Evolutionary conservation across 2,113 vertebrate species (phyloP).

Genomic region (Oplegnathus fasciatus): DNA sequence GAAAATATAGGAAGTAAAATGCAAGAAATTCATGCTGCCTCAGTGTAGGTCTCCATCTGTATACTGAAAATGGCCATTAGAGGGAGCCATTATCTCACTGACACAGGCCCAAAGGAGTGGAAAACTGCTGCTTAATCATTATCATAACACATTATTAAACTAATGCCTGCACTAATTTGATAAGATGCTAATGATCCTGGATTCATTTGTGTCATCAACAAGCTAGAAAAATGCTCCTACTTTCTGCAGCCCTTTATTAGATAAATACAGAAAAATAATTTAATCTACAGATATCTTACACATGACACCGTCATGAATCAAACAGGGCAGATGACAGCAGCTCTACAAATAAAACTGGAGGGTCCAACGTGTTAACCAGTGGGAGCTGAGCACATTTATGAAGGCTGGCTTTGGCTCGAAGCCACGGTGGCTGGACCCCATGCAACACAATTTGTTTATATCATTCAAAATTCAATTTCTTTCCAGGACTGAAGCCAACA

Average conservation of each 20-base stretch:
- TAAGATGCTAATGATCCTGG: constrained; percentile 3
- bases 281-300: constrained; percentile 29
- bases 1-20: neutral
- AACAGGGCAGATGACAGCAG: constrained; percentile 57
- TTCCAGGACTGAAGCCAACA: constrained; percentile 81
- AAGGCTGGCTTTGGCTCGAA: constrained; percentile 57
- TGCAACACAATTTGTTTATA: constrained; percentile 80
- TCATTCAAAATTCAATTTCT: constrained; percentile 85
- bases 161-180: constrained; percentile 20
- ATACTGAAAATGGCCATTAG: constrained; percentile 56
- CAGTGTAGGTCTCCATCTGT: neutral
- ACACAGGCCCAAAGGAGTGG: neutral
- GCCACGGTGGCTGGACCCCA: constrained; percentile 60
- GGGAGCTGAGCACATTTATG: constrained; percentile 46
- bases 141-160: constrained; percentile 4
- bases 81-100: constrained; percentile 67
- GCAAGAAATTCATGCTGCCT: neutral
- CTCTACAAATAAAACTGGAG: constrained; percentile 50
- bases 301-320: constrained; percentile 39
- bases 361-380: constrained; percentile 58
- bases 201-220: constrained; percentile 33
- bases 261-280: constrained; percentile 22
- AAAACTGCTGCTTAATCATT: constrained; percentile 23
- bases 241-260: neutral
- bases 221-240: neutral